Percentiles rank a stretch among this genome's conserved stretches.
Evolutionary conservation across 2,113 vertebrate genomes (phyloP).

Genomic region (Dermatemys mawii): DNA sequence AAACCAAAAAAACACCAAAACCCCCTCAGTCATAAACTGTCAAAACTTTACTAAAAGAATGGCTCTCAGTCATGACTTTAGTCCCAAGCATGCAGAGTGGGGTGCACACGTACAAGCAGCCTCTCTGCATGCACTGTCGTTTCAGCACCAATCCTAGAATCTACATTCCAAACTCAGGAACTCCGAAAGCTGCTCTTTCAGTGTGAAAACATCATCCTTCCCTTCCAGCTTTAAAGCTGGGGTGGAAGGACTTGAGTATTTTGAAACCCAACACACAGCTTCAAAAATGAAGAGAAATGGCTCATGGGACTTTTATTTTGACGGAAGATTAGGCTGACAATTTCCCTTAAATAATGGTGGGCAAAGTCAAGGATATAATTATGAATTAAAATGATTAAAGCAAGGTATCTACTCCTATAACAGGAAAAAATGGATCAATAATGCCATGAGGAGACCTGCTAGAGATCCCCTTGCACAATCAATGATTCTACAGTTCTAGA

Average conservation of each 20-base stretch:
- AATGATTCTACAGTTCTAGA: not conserved
- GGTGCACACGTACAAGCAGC: not conserved
- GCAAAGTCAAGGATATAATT: not conserved
- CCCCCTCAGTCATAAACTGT: not conserved
- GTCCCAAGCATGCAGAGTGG: accelerated
- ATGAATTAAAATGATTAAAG: not conserved
- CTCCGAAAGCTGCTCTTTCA: not conserved
- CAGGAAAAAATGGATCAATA: not conserved
- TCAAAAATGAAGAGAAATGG: accelerated
- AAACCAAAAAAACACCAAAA: accelerated
- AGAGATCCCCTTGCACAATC: not conserved
- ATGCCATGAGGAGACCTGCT: not conserved
- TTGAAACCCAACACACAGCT: not conserved
- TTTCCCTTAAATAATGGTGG: not conserved
- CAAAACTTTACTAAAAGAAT: accelerated
- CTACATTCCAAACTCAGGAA: not conserved
- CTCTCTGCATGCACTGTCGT: not conserved
- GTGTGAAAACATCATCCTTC: not conserved
- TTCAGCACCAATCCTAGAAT: not conserved
- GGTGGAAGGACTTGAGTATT: accelerated
- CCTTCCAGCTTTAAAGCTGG: not conserved
- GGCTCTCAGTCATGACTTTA: not conserved
- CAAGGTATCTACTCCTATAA: not conserved
- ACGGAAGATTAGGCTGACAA: not conserved
- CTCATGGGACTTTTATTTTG: not conserved